These are phyloP conservation scores for Semibalanus balanoides DNA, from an alignment of 1,140 invertebrate genomes.

Conservation along the genomic window DNA sequence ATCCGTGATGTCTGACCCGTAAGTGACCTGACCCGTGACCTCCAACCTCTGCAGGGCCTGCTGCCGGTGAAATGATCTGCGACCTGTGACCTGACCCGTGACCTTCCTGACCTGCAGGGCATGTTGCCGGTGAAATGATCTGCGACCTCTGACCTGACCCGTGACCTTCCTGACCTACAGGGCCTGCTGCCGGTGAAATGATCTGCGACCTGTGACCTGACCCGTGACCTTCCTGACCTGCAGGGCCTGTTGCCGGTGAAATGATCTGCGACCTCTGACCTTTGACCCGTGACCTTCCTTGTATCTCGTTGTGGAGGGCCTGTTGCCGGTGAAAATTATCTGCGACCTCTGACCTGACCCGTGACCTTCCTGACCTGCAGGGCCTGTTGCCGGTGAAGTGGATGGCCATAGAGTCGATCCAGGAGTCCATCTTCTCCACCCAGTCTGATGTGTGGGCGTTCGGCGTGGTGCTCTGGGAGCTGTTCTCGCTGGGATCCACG, in stretches of 20 bases:
- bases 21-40: no score
- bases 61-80: no score
- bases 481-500: slow-evolving; percentile 29
- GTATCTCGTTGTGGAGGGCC: no score
- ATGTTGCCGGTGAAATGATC: no score
- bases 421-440: slow-evolving; percentile 28
- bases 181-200: no score
- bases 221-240: slow-evolving; percentile 7
- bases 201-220: neutral
- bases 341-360: slow-evolving; percentile 1
- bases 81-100: no score
- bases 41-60: neutral
- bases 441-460: slow-evolving; percentile 34
- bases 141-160: neutral
- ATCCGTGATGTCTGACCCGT: neutral
- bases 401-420: slow-evolving; percentile 36
- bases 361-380: slow-evolving; percentile 20
- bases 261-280: slow-evolving; percentile 2
- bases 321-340: no score
- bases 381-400: slow-evolving; percentile 38
- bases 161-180: no score
- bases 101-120: no score
- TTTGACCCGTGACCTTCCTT: slow-evolving; percentile 3
- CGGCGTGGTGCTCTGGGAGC: slow-evolving; percentile 36
- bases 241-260: no score